A percentile compares a stretch with the other conserved stretches of the same genome.
Evolutionary conservation across 1,140 invertebrate genomes (phyloP).

Genomic region (Musca domestica): DNA sequence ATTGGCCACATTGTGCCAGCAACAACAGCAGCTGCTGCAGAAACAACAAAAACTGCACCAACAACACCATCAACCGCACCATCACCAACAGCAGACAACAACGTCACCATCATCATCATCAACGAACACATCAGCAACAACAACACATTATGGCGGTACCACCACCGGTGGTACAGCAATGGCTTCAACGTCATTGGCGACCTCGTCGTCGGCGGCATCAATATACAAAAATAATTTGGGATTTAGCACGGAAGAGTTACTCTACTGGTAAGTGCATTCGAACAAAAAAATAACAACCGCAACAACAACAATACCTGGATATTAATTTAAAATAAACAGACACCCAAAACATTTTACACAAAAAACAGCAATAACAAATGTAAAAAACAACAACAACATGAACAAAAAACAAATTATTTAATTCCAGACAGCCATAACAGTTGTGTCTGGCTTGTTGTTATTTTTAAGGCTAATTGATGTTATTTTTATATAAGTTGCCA

Average conservation of each 20-base stretch:
- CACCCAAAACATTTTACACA: too few relatives aligned
- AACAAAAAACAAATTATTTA: too few relatives aligned
- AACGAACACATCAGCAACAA: neutral
- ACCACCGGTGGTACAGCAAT: constrained; percentile 58
- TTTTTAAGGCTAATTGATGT: too few relatives aligned
- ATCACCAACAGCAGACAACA: neutral
- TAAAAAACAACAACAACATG: too few relatives aligned
- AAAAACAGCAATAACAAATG: too few relatives aligned
- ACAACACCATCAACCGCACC: neutral
- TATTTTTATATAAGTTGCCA: too few relatives aligned
- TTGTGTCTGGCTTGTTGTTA: too few relatives aligned
- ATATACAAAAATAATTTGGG: constrained; percentile 58
- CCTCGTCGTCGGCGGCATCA: constrained; percentile 23
- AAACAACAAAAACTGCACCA: neutral
- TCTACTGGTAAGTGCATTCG: constrained; percentile 69
- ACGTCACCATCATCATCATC: neutral
- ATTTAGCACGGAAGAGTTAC: constrained; percentile 73
- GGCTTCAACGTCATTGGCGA: neutral
- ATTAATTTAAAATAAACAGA: too few relatives aligned
- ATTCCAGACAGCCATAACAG: too few relatives aligned
- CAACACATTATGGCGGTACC: neutral
- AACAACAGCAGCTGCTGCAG: constrained; percentile 14
- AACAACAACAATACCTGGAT: too few relatives aligned
- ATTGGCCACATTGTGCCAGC: constrained; percentile 43
- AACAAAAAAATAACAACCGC: neutral